Evolutionary conservation across 1,140 invertebrate genomes (phyloP), one percentile per base, ranked within the genome.

Genomic region (Trialeurodes vaporariorum): DNA sequence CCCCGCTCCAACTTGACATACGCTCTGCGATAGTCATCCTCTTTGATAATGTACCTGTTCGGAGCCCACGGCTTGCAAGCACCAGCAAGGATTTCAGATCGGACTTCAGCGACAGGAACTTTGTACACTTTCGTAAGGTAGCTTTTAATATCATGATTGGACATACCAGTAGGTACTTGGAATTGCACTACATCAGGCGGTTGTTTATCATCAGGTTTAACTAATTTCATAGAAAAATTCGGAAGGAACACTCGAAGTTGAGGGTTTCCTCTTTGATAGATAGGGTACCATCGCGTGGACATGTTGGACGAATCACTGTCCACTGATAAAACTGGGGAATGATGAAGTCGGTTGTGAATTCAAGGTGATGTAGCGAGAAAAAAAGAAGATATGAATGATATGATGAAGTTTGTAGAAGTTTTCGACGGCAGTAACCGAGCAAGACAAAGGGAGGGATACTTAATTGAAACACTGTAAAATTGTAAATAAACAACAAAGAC

Each of bases 111-210:
- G 2, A 92, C 86, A 1, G 84, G 82, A 0, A 98, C 78, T 70
- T 93, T 87, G 73, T 98, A 98, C 71, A 98, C 96, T 79, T 97
- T 96, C 76, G 95, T 87, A 66, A 98, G 79, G 79, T 98, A 98
- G 80, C 95, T 94, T 77, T 87, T 89, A 0, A 98, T 83, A 78
- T 98, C 95, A 70, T 81, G 74, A 78, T 83, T 87, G 13, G 91
- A 95, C 92, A 95, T 94, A 81, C 92, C 86, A 77, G 90, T 88
- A 2, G 94, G 94, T 70, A 91, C 89, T 60, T 87, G 80, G 80
- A 97, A 97, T 61, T 87, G 81, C 1, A 94, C 88, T 59, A 89
- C 75, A 82, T 96, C 93, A 49, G 85, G 83, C 64, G 89, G 87
- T 24, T 83, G 80, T 1, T 74, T 59, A 49, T 82, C 73, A 2